phyloP scores from a whole-genome alignment of 2,113 vertebrate species.

The Trinectes maculatus region DNA sequence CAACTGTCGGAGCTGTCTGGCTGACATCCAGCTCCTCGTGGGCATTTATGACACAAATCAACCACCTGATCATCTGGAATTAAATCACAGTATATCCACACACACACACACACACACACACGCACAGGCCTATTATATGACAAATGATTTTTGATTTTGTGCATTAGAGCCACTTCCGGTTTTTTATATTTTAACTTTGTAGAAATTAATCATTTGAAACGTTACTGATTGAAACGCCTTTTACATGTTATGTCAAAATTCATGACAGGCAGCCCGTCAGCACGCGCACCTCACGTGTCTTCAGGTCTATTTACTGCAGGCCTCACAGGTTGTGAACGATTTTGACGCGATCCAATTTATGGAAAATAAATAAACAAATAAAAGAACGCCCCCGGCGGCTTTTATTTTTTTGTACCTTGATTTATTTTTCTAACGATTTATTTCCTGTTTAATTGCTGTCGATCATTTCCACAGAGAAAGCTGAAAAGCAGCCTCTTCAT shows the following conservation, averaged over 20 bases:
- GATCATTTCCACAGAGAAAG: conserved; percentile 59
- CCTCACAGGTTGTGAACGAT: background rate
- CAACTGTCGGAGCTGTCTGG: conserved; percentile 56
- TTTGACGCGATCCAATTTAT: conserved; percentile 1
- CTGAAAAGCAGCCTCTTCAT: conserved; percentile 57
- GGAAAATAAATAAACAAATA: conserved; percentile 25
- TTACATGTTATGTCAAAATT: background rate
- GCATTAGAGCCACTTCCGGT: no score
- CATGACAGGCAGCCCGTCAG: background rate
- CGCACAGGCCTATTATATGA: no score
- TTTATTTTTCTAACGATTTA: conserved; percentile 45
- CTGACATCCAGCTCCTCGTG: conserved; percentile 61
- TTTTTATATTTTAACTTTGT: no score
- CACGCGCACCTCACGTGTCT: background rate
- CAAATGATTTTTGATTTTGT: background rate
- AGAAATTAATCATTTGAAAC: no score
- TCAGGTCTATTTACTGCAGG: background rate
- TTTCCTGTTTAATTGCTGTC: conserved; percentile 41
- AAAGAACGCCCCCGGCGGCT: conserved; percentile 12
- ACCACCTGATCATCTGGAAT: conserved; percentile 61
- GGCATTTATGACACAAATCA: conserved; percentile 57
- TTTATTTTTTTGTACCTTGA: conserved; percentile 15
- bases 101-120: no score
- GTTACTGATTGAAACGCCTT: background rate
- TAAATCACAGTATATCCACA: conserved; percentile 34